These are phyloP conservation scores for Fistularia commersonii DNA, from an alignment of 2,797 vertebrate genomes.

Conservation along the genomic window DNA sequence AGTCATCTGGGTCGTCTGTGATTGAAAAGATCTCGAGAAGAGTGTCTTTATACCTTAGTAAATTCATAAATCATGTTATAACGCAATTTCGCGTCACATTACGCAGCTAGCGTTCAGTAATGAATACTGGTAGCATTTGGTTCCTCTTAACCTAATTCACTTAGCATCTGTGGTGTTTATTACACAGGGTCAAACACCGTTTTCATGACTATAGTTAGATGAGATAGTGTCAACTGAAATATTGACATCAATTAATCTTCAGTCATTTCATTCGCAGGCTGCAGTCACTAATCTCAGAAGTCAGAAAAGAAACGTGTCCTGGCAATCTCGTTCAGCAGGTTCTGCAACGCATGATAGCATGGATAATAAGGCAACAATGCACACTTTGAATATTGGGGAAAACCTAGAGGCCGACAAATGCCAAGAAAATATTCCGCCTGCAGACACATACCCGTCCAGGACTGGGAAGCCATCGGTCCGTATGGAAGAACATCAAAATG, in stretches of 20 bases:
- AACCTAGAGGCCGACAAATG: slow-evolving; percentile 26
- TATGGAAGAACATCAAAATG: neutral
- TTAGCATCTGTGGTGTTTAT: too few relatives aligned
- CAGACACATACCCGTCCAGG: neutral
- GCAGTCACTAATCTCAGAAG: neutral
- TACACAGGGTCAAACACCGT: too few relatives aligned
- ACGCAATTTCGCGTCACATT: too few relatives aligned
- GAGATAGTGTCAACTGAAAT: neutral
- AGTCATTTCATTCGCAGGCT: slow-evolving; percentile 13
- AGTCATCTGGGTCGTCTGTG: too few relatives aligned
- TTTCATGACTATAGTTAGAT: too few relatives aligned
- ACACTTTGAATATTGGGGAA: slow-evolving; percentile 9
- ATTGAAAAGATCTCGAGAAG: too few relatives aligned
- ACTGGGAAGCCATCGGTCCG: slow-evolving; percentile 10
- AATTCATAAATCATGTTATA: too few relatives aligned
- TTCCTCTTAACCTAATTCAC: too few relatives aligned
- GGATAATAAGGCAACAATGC: slow-evolving; percentile 19
- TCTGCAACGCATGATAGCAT: slow-evolving; percentile 16
- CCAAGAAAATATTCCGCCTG: slow-evolving; percentile 45
- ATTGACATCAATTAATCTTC: neutral
- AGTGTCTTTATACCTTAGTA: too few relatives aligned
- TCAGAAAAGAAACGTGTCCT: neutral
- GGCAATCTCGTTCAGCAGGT: neutral
- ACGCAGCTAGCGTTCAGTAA: too few relatives aligned
- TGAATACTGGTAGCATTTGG: too few relatives aligned